Evolutionary conservation across 2,797 vertebrate genomes (phyloP), one percentile per base, ranked within the genome.

Genomic region (Hapalemur alaotrensis): DNA sequence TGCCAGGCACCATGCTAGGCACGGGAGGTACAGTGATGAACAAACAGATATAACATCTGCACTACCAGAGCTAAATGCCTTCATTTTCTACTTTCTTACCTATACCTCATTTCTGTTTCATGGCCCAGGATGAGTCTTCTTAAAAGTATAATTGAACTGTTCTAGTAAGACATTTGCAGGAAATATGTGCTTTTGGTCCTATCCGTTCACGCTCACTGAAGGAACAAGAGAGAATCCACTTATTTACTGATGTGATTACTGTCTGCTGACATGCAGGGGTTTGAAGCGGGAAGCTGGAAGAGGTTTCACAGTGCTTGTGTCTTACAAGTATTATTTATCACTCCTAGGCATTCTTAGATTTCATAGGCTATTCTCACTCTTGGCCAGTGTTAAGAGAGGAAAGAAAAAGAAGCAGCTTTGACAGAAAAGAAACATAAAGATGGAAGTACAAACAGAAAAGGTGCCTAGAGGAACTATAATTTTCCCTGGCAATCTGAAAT

Each of bases 71-170:
- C 67, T 13, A 92, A 95, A 59, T 69, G 54, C 41, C 63, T 95
- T 85, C 67, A 15, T 78, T 78, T 93, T 73, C 70, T 75, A 20
- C 78, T 79, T 96, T 75, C 75, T 93, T 79, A 75, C 76, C 61
- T 94, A 87, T 75, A 72, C 32, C 63, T 65, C 52, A 4, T 69
- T 92, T 86, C 80, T 75, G 18, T 38, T 88, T 93, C 61, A 72
- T 72, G 30, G 43, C 54, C 30, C 61, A 65, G 67, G 46, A 69
- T 80, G 52, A 84, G n/a, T 72, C 70, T 94, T 94, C 70, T 88
- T 95, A 78, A 57, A 96, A 88, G 35, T 32, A 75, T 28, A 75
- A 81, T 22, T 80, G 91, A 86, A 46, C 67, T 85, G 30, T 75
- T 76, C 67, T 80, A 70, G 52, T 59, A 81, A 96, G 80, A 76